Percentiles rank a stretch among this genome's conserved stretches.
These are phyloP conservation scores for Drosophila ambigua DNA, from an alignment of 1,140 invertebrate species.

Conservation along the genomic window DNA sequence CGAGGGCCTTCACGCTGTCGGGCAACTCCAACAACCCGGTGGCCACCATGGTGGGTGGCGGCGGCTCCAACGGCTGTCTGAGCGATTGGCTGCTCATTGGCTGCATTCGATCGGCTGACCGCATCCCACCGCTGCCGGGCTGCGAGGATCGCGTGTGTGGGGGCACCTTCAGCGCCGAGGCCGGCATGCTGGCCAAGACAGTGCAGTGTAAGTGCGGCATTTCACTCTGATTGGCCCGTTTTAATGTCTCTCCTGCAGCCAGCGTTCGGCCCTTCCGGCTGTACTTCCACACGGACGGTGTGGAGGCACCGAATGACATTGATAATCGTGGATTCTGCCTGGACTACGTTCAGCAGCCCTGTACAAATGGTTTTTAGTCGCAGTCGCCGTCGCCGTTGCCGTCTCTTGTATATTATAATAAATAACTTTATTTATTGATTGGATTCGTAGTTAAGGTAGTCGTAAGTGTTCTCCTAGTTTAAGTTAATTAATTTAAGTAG, in stretches of 20 bases:
- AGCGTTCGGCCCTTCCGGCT: conserved; percentile 91
- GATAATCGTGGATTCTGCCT: conserved; percentile 92
- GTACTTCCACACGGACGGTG: conserved; percentile 90
- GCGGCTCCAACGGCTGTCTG: conserved; percentile 86
- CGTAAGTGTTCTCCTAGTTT: conserved; percentile 46
- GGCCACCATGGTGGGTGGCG: conserved; percentile 88
- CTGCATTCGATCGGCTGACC: conserved; percentile 86
- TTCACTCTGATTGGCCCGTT: background rate
- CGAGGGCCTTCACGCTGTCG: conserved; percentile 88
- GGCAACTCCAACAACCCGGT: conserved; percentile 89
- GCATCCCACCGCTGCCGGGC: conserved; percentile 72
- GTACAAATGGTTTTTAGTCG: conserved; percentile 86
- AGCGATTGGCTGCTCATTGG: conserved; percentile 92
- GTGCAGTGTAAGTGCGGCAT: conserved; percentile 84
- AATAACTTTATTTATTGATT: conserved; percentile 79
- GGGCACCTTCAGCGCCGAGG: conserved; percentile 84
- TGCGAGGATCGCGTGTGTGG: conserved; percentile 86
- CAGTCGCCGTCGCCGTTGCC: background rate
- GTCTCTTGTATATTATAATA: conserved; percentile 51
- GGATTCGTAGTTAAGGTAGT: conserved; percentile 61
- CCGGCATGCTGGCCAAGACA: conserved; percentile 81
- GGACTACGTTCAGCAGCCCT: conserved; percentile 93
- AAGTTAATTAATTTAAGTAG: conserved; percentile 67
- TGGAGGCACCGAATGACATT: conserved; percentile 89
- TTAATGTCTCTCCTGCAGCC: conserved; percentile 85